phyloP scores from a whole-genome alignment of 2,797 vertebrate species.

The Aldrovandia affinis region DNA sequence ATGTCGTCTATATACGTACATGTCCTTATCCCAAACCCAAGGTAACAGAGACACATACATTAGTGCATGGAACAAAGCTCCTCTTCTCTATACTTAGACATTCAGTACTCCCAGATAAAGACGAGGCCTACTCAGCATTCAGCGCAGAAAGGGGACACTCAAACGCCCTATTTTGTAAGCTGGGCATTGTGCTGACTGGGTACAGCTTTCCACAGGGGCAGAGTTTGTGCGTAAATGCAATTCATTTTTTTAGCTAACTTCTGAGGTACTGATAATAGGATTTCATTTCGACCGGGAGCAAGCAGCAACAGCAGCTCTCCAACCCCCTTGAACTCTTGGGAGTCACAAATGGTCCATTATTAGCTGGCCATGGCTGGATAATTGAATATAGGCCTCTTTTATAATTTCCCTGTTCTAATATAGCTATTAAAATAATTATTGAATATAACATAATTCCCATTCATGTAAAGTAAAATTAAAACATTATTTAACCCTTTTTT shows the following conservation, averaged over 20 bases:
- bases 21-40: neutral
- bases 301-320: constrained; percentile 25
- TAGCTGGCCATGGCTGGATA: constrained; percentile 46
- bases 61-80: neutral
- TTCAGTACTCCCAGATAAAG: constrained; percentile 6
- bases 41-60: constrained; percentile 6
- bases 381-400: constrained; percentile 44
- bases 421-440: neutral
- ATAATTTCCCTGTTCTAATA: neutral
- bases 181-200: constrained; percentile 40
- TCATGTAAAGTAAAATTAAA: neutral
- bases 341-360: constrained; percentile 53
- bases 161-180: constrained; percentile 22
- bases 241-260: constrained; percentile 52
- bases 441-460: neutral
- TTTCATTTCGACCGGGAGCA: constrained; percentile 38
- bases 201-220: constrained; percentile 26
- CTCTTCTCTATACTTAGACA: constrained; percentile 8
- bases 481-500: neutral
- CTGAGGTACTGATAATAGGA: constrained; percentile 42
- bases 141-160: constrained; percentile 17
- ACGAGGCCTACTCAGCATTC: constrained; percentile 16
- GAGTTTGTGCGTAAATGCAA: constrained; percentile 33
- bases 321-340: constrained; percentile 34
- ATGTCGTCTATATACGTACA: no score